A percentile compares a stretch with the other conserved stretches of the same genome.
These are phyloP conservation scores for Pseudopleuronectes americanus DNA, from an alignment of 2,797 vertebrate genomes.

Conservation along the genomic window DNA sequence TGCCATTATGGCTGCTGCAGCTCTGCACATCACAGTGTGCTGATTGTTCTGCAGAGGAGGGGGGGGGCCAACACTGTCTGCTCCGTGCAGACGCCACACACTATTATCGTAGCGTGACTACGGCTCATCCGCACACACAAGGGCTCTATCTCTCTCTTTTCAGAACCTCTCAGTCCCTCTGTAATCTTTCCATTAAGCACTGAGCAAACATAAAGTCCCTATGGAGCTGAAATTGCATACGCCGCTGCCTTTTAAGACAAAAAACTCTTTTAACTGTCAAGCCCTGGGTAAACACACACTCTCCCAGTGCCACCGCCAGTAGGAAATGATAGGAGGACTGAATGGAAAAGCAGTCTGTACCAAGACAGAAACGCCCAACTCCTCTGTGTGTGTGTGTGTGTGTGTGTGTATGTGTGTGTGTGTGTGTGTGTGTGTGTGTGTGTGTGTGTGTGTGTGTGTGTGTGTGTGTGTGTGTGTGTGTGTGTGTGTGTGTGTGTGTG, in stretches of 20 bases:
- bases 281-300: slow-evolving; percentile 71
- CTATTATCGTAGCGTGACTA: slow-evolving; percentile 78
- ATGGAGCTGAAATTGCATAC: slow-evolving; percentile 65
- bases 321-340: slow-evolving; percentile 61
- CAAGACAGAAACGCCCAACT: slow-evolving; percentile 65
- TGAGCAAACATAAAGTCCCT: slow-evolving; percentile 68
- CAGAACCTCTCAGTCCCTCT: slow-evolving; percentile 38
- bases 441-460: slow-evolving; percentile 28
- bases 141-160: slow-evolving; percentile 41
- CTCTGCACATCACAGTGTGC: slow-evolving; percentile 68
- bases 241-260: slow-evolving; percentile 33
- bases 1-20: slow-evolving; percentile 72
- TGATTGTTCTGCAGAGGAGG: slow-evolving; percentile 70
- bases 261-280: slow-evolving; percentile 53
- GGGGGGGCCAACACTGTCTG: slow-evolving; percentile 65
- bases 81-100: slow-evolving; percentile 72
- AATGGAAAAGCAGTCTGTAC: slow-evolving; percentile 73
- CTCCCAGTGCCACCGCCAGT: slow-evolving; percentile 45
- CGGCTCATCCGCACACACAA: slow-evolving; percentile 55
- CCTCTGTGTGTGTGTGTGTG: slow-evolving; percentile 17
- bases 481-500: slow-evolving; percentile 28
- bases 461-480: slow-evolving; percentile 22
- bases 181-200: slow-evolving; percentile 63
- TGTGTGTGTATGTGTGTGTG: slow-evolving; percentile 23
- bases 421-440: slow-evolving; percentile 29